These are phyloP conservation scores for Phymorhynchus buccinoides DNA, from an alignment of 1,140 invertebrate species.

Conservation along the genomic window DNA sequence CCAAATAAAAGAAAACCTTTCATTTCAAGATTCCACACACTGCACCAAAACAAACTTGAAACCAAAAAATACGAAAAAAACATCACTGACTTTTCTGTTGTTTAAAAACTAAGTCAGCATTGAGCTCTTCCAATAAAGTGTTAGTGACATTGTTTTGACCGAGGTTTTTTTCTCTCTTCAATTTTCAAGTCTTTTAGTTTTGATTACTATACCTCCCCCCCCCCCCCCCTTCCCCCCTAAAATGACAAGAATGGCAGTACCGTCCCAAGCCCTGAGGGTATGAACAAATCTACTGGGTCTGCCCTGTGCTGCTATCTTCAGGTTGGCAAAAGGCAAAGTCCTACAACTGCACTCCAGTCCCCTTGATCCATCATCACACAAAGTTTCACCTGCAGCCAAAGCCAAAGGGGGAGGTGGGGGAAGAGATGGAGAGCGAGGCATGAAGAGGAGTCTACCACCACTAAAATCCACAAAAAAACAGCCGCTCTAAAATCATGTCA, in stretches of 20 bases:
- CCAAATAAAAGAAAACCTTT: neutral
- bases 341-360: neutral
- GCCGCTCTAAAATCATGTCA: neutral
- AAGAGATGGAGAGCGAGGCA: neutral
- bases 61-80: neutral
- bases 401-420: neutral
- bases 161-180: neutral
- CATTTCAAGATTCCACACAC: neutral
- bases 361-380: no score
- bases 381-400: neutral
- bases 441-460: conserved; percentile 3
- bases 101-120: no score
- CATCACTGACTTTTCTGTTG: neutral
- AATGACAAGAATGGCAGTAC: conserved; percentile 30
- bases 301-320: conserved; percentile 24
- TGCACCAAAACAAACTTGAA: neutral
- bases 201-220: neutral
- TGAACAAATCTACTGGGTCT: neutral
- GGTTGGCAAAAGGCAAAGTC: conserved; percentile 12
- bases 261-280: conserved; percentile 28
- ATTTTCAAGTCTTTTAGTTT: neutral
- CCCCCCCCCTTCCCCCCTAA: neutral
- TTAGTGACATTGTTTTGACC: no score
- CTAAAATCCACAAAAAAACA: neutral
- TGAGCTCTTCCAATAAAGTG: no score